Conservation (phyloP, 30 jellyfish, hydroid and myxozoan species). For the Cassiopea andromeda region DNA sequence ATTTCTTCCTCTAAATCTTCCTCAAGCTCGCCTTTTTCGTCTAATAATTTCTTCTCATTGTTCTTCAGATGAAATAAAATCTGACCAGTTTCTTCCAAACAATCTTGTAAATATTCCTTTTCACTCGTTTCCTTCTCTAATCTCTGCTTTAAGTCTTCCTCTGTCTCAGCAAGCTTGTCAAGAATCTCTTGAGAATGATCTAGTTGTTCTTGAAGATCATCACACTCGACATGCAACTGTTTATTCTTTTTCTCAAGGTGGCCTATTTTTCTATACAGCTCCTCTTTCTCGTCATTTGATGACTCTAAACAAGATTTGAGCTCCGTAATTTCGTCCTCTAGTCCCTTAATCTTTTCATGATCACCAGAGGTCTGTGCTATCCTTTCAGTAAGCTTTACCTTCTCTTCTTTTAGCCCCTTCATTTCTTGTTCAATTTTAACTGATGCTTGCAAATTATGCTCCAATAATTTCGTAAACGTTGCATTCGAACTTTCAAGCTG, state of each 20-base stretch:
- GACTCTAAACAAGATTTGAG: conserved; percentile 52
- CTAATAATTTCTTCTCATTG: conserved; percentile 73
- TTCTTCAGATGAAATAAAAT: conserved; percentile 78
- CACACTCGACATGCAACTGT: conserved; percentile 66
- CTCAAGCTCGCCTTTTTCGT: conserved; percentile 85
- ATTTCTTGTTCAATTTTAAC: conserved; percentile 75
- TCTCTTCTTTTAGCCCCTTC: conserved; percentile 51
- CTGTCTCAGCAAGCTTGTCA: conserved; percentile 85
- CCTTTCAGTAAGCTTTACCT: conserved; percentile 36
- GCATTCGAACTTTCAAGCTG: conserved; percentile 85
- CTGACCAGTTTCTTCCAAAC: conserved; percentile 96
- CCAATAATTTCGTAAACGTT: conserved; percentile 70
- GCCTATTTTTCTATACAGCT: conserved; percentile 56
- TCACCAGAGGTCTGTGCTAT: conserved; percentile 29
- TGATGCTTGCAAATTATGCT: conserved; percentile 78
- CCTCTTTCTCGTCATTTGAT: conserved; percentile 83
- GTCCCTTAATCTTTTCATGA: conserved; percentile 31
- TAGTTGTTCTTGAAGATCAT: conserved; percentile 94
- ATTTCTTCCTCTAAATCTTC: conserved; percentile 94
- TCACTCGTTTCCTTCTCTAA: conserved; percentile 78
- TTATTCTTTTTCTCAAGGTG: conserved; percentile 83
- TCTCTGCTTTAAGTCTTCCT: conserved; percentile 76
- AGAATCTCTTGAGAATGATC: conserved; percentile 93
- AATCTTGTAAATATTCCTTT: conserved; percentile 85
- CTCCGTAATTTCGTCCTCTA: conserved; percentile 52